These are phyloP conservation scores for Eolophus roseicapilla DNA, from an alignment of 2,113 vertebrate species.

Conservation along the genomic window DNA sequence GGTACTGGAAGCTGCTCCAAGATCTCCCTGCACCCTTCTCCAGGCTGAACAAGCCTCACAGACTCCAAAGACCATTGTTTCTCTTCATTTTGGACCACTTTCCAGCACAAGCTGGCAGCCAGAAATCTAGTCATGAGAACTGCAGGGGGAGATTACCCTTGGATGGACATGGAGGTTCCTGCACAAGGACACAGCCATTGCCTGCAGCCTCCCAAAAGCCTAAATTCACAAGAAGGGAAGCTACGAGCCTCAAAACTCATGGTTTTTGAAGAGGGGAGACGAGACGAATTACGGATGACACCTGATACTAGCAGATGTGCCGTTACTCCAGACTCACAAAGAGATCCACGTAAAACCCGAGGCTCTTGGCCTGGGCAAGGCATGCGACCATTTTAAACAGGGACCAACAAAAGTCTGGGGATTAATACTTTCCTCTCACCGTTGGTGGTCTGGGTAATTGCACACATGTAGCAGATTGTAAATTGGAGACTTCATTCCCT, in stretches of 20 bases:
- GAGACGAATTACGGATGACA: background rate
- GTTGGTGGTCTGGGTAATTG: slow-evolving; percentile 80
- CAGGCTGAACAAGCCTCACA: background rate
- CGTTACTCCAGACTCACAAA: background rate
- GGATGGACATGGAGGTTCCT: background rate
- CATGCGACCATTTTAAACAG: slow-evolving; percentile 54
- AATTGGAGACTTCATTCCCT: slow-evolving; percentile 69
- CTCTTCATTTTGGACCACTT: background rate
- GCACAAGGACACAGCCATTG: accelerated
- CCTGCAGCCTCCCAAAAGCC: background rate
- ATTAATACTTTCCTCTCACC: slow-evolving; percentile 69
- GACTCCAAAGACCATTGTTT: background rate
- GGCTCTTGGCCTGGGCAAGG: slow-evolving; percentile 22
- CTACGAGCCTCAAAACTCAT: background rate
- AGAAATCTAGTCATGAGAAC: background rate
- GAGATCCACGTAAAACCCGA: background rate
- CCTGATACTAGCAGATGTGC: background rate
- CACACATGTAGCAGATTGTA: slow-evolving; percentile 74
- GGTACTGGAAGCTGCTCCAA: background rate
- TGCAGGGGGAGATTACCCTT: background rate
- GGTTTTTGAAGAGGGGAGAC: background rate
- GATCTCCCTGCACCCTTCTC: background rate
- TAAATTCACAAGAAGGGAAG: background rate
- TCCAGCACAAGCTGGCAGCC: background rate
- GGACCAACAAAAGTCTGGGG: slow-evolving; percentile 62